Evolutionary conservation across 2,888 invertebrate genomes (phyloP), one percentile per base, ranked within the genome.

Genomic region (Cryptocephalus moraei): DNA sequence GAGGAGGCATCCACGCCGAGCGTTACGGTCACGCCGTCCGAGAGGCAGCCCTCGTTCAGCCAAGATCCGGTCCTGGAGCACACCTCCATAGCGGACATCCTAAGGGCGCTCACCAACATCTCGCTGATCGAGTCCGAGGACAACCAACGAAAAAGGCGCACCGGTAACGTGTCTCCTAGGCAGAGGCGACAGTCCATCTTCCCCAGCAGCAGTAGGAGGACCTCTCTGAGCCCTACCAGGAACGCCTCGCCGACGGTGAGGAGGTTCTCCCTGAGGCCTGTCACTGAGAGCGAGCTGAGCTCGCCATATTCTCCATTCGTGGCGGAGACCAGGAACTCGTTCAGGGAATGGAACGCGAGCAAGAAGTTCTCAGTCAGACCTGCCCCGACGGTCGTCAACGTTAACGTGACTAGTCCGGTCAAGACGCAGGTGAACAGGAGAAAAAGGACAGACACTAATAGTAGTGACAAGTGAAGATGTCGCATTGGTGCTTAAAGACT

Each of bases 31-130:
- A n/a, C 68, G 62, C 55, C 65, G 67, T 48, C 74, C 38, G 74
- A 32, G 32, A 63, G 66, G 43, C 59, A 52, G 48, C 61, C 63
- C 2, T 48, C 56, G 8, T 45, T 45, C 10, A 48, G 59, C 10
- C 77, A 78, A 57, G 75, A 78, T 8, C 77, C 78, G 59, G 77
- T 88, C 9, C 71, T 90, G 46, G 90, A 90, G 67, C 82, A 87
- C 59, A 90, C 90, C 0, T 86, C 88, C 14, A 76, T 91, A 10
- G 90, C 88, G 1, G 89, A 91, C 69, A 77, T 91, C 45, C 75
- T 91, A 31, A 75, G 88, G 47, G 88, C 87, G 0, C 69, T 91
- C 42, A 83, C 86, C 41, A 78, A 81, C n/a, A 73, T 89, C 32
- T 63, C 66, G 1, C 61, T 66, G 1, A 14, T 36, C 10, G 34